Evolutionary conservation across 2,888 invertebrate species (phyloP).

Genomic region (Pristionchus exspectatus): DNA sequence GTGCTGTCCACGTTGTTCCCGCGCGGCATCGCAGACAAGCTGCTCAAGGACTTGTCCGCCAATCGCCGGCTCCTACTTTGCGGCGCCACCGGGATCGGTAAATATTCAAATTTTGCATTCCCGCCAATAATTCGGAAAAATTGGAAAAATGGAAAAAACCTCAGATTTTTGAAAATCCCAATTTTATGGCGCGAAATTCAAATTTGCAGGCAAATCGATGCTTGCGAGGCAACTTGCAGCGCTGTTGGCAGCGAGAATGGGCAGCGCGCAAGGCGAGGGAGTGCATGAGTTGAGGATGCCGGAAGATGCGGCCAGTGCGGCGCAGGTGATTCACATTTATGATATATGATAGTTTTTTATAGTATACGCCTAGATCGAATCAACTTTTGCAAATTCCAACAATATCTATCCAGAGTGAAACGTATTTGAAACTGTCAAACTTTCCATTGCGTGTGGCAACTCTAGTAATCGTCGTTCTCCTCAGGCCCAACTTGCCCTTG

Average conservation of each 20-base stretch:
- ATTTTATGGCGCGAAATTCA: background rate
- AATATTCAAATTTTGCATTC: constrained; percentile 79
- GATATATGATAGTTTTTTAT: background rate
- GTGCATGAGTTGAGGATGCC: constrained; percentile 73
- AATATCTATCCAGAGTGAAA: background rate
- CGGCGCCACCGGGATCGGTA: constrained; percentile 95
- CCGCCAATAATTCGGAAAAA: background rate
- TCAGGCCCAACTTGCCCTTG: constrained; percentile 58
- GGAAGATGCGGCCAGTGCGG: constrained; percentile 66
- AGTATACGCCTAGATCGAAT: background rate
- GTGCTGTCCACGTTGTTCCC: constrained; percentile 76
- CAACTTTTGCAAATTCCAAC: background rate
- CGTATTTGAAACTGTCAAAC: background rate
- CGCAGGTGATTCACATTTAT: constrained; percentile 56
- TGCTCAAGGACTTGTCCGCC: constrained; percentile 91
- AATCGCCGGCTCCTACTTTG: constrained; percentile 94
- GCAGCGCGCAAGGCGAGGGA: constrained; percentile 58
- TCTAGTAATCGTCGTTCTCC: background rate
- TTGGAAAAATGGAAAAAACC: background rate
- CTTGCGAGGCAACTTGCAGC: constrained; percentile 85
- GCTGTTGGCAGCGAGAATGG: constrained; percentile 85
- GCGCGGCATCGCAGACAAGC: constrained; percentile 86
- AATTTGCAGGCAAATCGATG: constrained; percentile 44
- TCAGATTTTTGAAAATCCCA: background rate
- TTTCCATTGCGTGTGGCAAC: background rate